Evolutionary conservation across 2,797 vertebrate species (phyloP), one percentile per base, ranked within the genome.

Genomic region (Perodicticus potto): DNA sequence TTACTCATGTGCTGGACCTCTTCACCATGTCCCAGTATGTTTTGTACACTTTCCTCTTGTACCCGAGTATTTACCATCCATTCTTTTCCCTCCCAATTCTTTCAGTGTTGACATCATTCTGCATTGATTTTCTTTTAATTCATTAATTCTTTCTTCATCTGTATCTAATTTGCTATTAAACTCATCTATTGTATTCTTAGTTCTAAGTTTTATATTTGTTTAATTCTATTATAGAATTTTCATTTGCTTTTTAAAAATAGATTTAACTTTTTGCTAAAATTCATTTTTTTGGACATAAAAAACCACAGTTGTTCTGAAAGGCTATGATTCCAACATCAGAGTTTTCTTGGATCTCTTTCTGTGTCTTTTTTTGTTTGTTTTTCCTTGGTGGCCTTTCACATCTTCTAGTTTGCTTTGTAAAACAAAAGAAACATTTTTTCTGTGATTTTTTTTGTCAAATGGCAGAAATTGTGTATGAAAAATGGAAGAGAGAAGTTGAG

Each of bases 241-340:
- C 19, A 29, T 87, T 90, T 90, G 27, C 73, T 65, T 83, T 95
- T 92, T 32, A 5, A 85, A 85, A 82, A 72, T 43, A 73, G 63
- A 43, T 40, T 73, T 85, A 84, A 88, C 63, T 76, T 7, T 76
- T 88, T 88, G 22, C 19, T 76, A 72, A 94, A 77, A 53, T 61
- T 72, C 13, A 34, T 74, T 74, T 93, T 13, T 63, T 91, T 55
- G 20, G 29, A 45, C 20, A 40, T 61, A 81, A 57, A n/a, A 81
- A 57, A n/a, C 69, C 80, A 73, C 34, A 32, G 61, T 78, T 86
- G 69, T 45, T 43, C 86, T 86, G 27, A 78, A 72, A 20, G 29
- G 57, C 55, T 73, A 43, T 59, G n/a, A 91, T 88, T 82, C 29
- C 20, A 65, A 16, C 43, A 49, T 78, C 10, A 81, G 67, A 13